phyloP scores from a whole-genome alignment of 2,797 vertebrate genomes.

The Psittacula echo region DNA sequence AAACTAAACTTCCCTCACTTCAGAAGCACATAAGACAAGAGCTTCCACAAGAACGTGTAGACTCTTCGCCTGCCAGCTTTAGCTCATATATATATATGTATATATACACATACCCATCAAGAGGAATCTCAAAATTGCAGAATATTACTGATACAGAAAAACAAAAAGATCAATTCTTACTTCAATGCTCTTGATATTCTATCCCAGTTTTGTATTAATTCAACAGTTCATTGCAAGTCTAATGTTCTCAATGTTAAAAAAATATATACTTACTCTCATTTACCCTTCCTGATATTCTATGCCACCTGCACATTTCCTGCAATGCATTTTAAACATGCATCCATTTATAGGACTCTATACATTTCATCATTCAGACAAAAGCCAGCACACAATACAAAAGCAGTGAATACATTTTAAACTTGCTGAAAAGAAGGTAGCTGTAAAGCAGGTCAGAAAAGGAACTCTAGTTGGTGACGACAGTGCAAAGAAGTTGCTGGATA shows the following conservation, averaged over 20 bases:
- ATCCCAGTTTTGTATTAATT: background rate
- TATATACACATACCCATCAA: background rate
- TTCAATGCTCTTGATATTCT: background rate
- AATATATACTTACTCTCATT: background rate
- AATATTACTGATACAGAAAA: background rate
- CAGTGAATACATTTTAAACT: background rate
- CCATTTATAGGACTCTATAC: background rate
- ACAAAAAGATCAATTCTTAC: background rate
- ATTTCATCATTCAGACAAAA: background rate
- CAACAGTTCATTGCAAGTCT: background rate
- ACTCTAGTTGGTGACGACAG: background rate
- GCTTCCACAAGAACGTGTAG: accelerated
- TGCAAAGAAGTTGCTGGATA: background rate
- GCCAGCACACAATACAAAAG: background rate
- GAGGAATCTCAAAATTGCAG: background rate
- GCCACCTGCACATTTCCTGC: background rate
- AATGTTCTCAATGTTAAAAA: background rate
- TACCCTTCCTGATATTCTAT: background rate
- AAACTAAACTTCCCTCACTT: background rate
- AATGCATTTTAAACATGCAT: accelerated
- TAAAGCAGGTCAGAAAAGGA: background rate
- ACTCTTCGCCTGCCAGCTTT: background rate
- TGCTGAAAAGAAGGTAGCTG: background rate
- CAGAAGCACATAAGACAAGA: background rate
- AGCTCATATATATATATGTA: background rate